These are phyloP conservation scores for Danaus chrysippus DNA, from an alignment of 2,888 invertebrate species.

Conservation along the genomic window DNA sequence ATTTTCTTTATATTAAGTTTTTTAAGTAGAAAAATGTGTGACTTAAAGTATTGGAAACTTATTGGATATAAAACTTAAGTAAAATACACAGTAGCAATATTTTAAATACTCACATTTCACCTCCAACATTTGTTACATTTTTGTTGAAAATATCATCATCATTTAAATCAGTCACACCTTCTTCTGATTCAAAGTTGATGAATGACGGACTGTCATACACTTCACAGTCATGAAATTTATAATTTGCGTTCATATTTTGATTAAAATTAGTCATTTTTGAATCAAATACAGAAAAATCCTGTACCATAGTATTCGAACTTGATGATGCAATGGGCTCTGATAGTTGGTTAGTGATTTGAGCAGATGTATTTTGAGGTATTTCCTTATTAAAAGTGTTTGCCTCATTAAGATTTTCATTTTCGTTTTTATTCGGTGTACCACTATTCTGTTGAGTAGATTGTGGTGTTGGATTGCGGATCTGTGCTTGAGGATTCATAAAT, in stretches of 20 bases:
- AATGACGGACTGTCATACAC: slow-evolving; percentile 17
- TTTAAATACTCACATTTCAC: slow-evolving; percentile 14
- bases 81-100: too few species aligned
- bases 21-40: not conserved
- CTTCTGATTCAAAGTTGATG: slow-evolving; percentile 16
- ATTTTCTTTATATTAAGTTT: not conserved
- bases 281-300: too few species aligned
- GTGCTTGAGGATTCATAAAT: not conserved
- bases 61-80: too few species aligned
- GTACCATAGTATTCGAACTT: too few species aligned
- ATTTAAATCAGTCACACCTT: slow-evolving; percentile 16
- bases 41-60: too few species aligned
- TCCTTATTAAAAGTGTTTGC: not conserved
- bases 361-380: not conserved
- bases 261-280: not conserved
- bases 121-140: not conserved
- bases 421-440: not conserved
- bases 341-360: too few species aligned
- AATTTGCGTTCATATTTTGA: slow-evolving; percentile 3
- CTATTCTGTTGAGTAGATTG: not conserved
- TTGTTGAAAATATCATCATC: slow-evolving; percentile 16
- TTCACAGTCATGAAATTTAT: slow-evolving; percentile 17
- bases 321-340: not conserved
- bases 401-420: not conserved
- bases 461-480: not conserved